phyloP scores from a whole-genome alignment of 1,140 invertebrate species.

The Aphelenchoides fujianensis region DNA sequence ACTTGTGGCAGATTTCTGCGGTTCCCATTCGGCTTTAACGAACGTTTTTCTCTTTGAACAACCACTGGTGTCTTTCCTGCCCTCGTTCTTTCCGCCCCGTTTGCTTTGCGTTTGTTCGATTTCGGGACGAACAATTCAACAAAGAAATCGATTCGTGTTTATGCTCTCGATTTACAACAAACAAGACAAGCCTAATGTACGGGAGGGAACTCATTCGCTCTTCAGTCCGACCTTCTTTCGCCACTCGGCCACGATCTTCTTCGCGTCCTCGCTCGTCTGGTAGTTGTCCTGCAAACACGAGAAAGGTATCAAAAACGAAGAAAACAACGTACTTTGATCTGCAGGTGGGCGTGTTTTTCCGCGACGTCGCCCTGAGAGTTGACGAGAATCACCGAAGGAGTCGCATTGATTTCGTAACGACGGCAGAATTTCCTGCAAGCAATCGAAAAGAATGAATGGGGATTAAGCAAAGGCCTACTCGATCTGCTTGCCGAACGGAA shows the following conservation, averaged over 20 bases:
- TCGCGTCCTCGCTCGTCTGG: background rate
- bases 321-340: constrained; percentile 23
- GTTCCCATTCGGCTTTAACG: no score
- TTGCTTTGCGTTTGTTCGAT: no score
- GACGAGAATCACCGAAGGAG: constrained; percentile 30
- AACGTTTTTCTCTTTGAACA: no score
- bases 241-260: constrained; percentile 16
- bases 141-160: no score
- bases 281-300: background rate
- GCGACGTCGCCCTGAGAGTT: constrained; percentile 31
- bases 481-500: constrained; percentile 33
- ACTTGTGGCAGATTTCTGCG: no score
- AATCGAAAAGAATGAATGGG: background rate
- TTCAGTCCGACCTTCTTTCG: constrained; percentile 8
- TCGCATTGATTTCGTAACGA: constrained; percentile 34
- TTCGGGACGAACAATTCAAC: no score
- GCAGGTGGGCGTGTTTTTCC: constrained; percentile 28
- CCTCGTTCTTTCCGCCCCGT: no score
- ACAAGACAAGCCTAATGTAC: no score
- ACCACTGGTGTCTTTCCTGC: no score
- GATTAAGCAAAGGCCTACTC: constrained; percentile 18
- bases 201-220: background rate
- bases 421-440: constrained; percentile 30
- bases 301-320: background rate
- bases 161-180: no score